Evolutionary conservation across 2,113 vertebrate species (phyloP).

Genomic region (Notothenia rossii): DNA sequence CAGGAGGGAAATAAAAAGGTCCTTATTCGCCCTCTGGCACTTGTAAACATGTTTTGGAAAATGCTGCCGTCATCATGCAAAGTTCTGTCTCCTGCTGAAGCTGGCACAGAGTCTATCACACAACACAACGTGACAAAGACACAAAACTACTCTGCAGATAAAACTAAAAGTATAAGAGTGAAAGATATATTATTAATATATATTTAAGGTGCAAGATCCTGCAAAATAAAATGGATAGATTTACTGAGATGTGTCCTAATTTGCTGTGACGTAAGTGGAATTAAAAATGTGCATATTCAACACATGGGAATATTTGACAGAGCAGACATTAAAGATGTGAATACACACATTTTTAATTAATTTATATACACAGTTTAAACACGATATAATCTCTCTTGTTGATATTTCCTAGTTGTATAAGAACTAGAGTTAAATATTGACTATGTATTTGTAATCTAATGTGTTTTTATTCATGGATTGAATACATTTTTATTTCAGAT

Average conservation of each 20-base stretch:
- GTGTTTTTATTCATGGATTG: background rate
- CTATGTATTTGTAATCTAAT: background rate
- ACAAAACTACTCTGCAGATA: no score
- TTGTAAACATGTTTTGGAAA: constrained; percentile 80
- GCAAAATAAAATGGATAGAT: background rate
- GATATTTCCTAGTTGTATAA: background rate
- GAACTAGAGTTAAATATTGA: background rate
- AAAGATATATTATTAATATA: background rate
- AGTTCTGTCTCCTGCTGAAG: constrained; percentile 59
- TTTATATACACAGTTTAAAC: no score
- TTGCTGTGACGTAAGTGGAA: background rate
- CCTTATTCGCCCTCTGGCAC: constrained; percentile 78
- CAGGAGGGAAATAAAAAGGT: constrained; percentile 84
- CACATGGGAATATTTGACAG: background rate
- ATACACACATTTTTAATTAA: background rate
- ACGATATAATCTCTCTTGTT: background rate
- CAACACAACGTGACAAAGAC: constrained; percentile 17
- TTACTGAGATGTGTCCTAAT: background rate
- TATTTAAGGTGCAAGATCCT: background rate
- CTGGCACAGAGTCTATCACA: constrained; percentile 5
- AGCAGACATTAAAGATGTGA: background rate
- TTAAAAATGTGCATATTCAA: constrained; percentile 17
- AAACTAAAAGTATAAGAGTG: constrained; percentile 1
- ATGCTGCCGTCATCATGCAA: constrained; percentile 65
- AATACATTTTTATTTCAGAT: background rate